Base-by-base conservation (phyloP, 2,113 vertebrate species). In the Morphnarchus princeps region DNA sequence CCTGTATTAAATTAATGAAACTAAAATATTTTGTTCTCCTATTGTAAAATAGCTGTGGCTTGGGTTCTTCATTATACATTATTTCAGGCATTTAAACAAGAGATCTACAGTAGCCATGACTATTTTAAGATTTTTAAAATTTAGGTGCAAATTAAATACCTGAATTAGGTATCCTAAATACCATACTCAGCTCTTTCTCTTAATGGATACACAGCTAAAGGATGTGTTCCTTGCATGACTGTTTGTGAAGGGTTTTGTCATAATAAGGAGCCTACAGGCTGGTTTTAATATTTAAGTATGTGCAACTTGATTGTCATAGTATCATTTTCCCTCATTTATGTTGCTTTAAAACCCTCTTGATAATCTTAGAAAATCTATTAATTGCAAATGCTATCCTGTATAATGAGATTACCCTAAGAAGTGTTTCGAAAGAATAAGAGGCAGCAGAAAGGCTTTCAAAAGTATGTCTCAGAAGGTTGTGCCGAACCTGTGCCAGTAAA, bases 341-440 rank as follows among this genome's bases (percentile, higher is more conserved):
- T 89, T 89, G 59, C 50, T 87, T 92, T 94, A 78, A 95, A 91
- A n/a, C 32, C n/a, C 42, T 82, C 80, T 58, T 87, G 83, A 92
- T 96, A 94, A 94, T 95, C 89, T 72, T 83, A 87, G 63, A 32
- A 87, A 92, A 94, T 94, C 80, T 96, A 84, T 94, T 97, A 91
- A 89, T 95, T 96, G 77, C 32, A 91, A 89, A 89, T 89, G 59
- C 22, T 91, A 67, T 87, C 36, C 42, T 55, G 25, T 67, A n/a
- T 94, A 94, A 96, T 78, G 59, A 91, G 91, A 95, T 95, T 90
- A 93, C 8, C 5, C 31, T 83, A 83, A 88, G 62, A 94, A 95
- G 16, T 25, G 21, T 58, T 93, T 90, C 76, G 49, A 96, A 92
- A 93, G 76, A 89, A 38, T 70, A 90, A 92, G 43, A 90, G 18